Conservation (phyloP, 2,113 vertebrate species). For the Myxocyprinus asiaticus region DNA sequence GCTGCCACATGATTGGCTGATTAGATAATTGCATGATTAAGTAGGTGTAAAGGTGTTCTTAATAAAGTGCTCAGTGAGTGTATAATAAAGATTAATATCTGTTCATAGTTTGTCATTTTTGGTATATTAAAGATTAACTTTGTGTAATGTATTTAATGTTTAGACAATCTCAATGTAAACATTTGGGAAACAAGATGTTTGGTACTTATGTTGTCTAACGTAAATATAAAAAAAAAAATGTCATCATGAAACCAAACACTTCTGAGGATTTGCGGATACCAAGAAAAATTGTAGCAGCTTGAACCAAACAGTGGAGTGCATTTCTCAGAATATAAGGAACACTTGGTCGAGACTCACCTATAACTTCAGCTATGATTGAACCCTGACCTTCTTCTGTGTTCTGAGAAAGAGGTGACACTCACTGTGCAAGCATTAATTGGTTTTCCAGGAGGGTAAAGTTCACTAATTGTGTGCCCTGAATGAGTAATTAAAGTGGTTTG, state of each 20-base stretch:
- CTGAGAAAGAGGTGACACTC: slow-evolving; percentile 10
- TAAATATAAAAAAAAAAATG: not conserved
- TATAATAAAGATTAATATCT: not conserved
- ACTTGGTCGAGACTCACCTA: slow-evolving; percentile 25
- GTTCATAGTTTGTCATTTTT: not conserved
- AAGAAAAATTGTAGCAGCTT: slow-evolving; percentile 10
- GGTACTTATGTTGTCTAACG: slow-evolving; percentile 7
- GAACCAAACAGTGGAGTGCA: slow-evolving; percentile 6
- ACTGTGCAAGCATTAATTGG: not conserved
- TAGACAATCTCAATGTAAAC: not conserved
- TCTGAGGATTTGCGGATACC: slow-evolving; percentile 23
- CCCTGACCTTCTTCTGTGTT: slow-evolving; percentile 39
- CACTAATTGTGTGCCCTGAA: not conserved
- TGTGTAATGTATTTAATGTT: slow-evolving; percentile 9
- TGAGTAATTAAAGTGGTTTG: slow-evolving; percentile 3
- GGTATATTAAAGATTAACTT: not conserved
- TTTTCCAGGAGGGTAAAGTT: not conserved
- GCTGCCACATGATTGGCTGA: too few relatives aligned
- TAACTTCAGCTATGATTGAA: slow-evolving; percentile 7
- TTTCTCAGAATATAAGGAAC: slow-evolving; percentile 30
- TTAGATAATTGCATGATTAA: too few relatives aligned
- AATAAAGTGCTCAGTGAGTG: too few relatives aligned
- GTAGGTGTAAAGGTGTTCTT: too few relatives aligned
- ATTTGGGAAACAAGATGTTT: too few relatives aligned
- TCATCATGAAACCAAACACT: slow-evolving; percentile 9